Evolutionary conservation across 2,113 vertebrate genomes (phyloP), one percentile per base, ranked within the genome.

Genomic region (Petrocephalus zakoni): DNA sequence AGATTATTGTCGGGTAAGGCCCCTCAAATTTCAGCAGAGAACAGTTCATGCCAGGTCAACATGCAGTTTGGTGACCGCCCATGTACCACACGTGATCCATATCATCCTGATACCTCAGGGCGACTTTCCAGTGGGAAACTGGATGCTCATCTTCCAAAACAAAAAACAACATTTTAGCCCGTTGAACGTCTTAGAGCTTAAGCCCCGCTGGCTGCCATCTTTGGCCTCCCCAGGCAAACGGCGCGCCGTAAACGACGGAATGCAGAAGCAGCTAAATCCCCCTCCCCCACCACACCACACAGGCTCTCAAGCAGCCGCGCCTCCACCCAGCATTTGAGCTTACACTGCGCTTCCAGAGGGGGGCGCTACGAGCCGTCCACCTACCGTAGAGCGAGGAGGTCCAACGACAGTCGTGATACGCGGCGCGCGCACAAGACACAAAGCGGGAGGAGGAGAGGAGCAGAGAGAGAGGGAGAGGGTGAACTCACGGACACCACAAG

Each of bases 401-500:
- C 95, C 95, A 68, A 94, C 93, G 93, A 95, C 94, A 95, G 95
- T 95, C 95, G 96, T 95, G 95, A 96, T 94, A 95, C 93, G 96
- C 93, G 94, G 92, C 94, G 94, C 95, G 95, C 95, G 95, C 93
- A 95, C 94, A 94, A 95, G 94, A 95, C 95, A 95, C 92, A 96
- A 94, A 96, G 95, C 94, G 92, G 93, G 95, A 94, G 94, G 93
- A 93, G 84, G 84, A 95, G 93, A 95, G 95, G 94, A 95, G 95
- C 94, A 95, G 93, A 95, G 94, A 96, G 94, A 96, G 93, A 96
- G 95, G 94, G 88, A 96, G 93, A 96, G 93, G 95, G 95, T 96
- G 95, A 96, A 95, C 95, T 95, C 94, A 96, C 94, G 95, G 93
- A 95, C 94, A 95, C 93, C 94, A 95, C 91, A 93, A 89, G 90